Evolutionary conservation across 2,797 vertebrate species (phyloP).

Genomic region (Crocodylus rhombifer): DNA sequence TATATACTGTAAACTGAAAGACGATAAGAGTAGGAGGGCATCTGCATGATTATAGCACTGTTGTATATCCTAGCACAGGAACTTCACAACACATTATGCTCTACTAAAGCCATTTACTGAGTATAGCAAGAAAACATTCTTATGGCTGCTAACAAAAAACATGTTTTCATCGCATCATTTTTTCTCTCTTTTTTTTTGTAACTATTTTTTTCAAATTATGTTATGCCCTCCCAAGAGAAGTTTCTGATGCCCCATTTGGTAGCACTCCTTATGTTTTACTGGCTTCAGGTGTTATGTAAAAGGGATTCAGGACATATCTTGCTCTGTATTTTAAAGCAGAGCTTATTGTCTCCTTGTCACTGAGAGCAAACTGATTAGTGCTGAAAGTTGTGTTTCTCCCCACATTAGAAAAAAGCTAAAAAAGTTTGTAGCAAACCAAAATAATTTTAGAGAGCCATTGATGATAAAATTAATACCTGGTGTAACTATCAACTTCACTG

Average conservation of each 20-base stretch:
- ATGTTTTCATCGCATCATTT: slow-evolving; percentile 72
- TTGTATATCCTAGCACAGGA: slow-evolving; percentile 16
- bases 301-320: background rate
- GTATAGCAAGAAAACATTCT: slow-evolving; percentile 42
- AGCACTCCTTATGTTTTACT: background rate
- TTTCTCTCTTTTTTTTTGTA: slow-evolving; percentile 58
- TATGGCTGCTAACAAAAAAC: slow-evolving; percentile 65
- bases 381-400: slow-evolving; percentile 1
- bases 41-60: background rate
- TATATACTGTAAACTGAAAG: background rate
- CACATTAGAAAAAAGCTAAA: background rate
- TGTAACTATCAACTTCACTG: too few species aligned
- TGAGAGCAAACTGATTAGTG: background rate
- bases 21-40: background rate
- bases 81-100: background rate
- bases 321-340: slow-evolving; percentile 1
- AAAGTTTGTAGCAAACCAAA: background rate
- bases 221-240: slow-evolving; percentile 53
- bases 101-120: background rate
- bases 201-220: slow-evolving; percentile 58
- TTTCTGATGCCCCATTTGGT: slow-evolving; percentile 32
- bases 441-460: too few species aligned
- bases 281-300: background rate
- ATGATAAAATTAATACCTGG: too few species aligned
- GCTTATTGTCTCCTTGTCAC: background rate